Evolutionary conservation across 1,140 invertebrate species (phyloP).

Genomic region (Bradysia coprophila): DNA sequence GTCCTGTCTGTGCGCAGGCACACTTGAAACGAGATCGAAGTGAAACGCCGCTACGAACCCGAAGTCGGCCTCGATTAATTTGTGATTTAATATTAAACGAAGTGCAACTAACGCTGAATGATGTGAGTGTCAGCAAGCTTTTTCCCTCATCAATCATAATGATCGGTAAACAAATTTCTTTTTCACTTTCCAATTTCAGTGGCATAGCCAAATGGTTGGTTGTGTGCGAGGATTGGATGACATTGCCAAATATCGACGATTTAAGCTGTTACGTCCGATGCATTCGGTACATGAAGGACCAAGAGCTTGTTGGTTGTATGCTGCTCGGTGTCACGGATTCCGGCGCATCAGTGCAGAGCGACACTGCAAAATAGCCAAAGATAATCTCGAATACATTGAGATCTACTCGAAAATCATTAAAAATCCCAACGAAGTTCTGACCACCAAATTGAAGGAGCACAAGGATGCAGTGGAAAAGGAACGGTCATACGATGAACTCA

Average conservation of each 20-base stretch:
- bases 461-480: constrained; percentile 62
- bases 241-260: constrained; percentile 37
- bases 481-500: constrained; percentile 56
- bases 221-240: constrained; percentile 44
- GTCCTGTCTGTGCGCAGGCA: constrained; percentile 63
- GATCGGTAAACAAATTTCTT: no score
- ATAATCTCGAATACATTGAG: constrained; percentile 58
- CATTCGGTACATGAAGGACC: constrained; percentile 36
- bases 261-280: constrained; percentile 43
- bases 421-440: constrained; percentile 42
- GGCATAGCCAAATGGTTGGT: constrained; percentile 52
- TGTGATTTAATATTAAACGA: constrained; percentile 72
- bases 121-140: no score
- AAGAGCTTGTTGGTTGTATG: constrained; percentile 79
- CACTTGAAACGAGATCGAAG: constrained; percentile 71
- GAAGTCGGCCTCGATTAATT: constrained; percentile 54
- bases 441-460: constrained; percentile 41
- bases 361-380: constrained; percentile 28
- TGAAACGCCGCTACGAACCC: constrained; percentile 56
- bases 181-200: constrained; percentile 25
- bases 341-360: constrained; percentile 12
- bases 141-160: no score
- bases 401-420: constrained; percentile 39
- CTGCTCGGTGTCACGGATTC: constrained; percentile 43
- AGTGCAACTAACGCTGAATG: constrained; percentile 61